A percentile compares a stretch with the other conserved stretches of the same genome.
Evolutionary conservation across 2,797 vertebrate species (phyloP).

Genomic region (Rhinogobio ventralis): DNA sequence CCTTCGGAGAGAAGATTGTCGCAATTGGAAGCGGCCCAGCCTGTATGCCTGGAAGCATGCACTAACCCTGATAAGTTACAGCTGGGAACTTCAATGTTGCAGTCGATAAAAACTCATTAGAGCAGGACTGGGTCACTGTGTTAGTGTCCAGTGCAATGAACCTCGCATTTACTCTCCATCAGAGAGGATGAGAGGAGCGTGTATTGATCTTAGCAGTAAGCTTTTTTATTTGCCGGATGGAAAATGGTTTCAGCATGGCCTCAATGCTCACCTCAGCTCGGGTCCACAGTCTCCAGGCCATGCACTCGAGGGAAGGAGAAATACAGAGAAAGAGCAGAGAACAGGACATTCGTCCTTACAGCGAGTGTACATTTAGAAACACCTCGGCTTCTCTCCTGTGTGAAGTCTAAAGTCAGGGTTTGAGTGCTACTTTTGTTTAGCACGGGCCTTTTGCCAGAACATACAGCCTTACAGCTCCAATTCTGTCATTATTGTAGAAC

Average conservation of each 20-base stretch:
- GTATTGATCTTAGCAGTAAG: constrained; percentile 62
- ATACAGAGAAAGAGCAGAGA: neutral
- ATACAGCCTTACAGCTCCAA: constrained; percentile 48
- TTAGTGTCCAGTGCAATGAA: constrained; percentile 67
- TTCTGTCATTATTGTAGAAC: constrained; percentile 53
- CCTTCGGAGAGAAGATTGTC: constrained; percentile 22
- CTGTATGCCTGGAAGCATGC: constrained; percentile 64
- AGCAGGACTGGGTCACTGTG: constrained; percentile 76
- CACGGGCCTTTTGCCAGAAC: constrained; percentile 14
- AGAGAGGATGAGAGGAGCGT: constrained; percentile 55
- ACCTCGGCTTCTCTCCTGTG: neutral
- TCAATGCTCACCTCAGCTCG: constrained; percentile 38
- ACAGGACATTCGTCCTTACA: neutral
- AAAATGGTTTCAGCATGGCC: constrained; percentile 57
- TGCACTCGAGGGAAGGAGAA: constrained; percentile 11
- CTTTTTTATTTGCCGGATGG: constrained; percentile 63
- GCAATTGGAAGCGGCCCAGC: constrained; percentile 38
- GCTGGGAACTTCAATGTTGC: constrained; percentile 75
- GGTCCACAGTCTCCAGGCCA: constrained; percentile 3
- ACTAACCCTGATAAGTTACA: constrained; percentile 84
- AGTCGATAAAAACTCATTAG: constrained; percentile 88
- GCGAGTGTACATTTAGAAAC: constrained; percentile 1
- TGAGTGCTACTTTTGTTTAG: constrained; percentile 25
- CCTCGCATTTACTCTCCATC: constrained; percentile 66
- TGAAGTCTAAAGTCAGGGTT: constrained; percentile 20